A percentile compares a stretch with the other conserved stretches of the same genome.
phyloP scores from a whole-genome alignment of 2,113 vertebrate genomes.

The Megalops atlanticus region DNA sequence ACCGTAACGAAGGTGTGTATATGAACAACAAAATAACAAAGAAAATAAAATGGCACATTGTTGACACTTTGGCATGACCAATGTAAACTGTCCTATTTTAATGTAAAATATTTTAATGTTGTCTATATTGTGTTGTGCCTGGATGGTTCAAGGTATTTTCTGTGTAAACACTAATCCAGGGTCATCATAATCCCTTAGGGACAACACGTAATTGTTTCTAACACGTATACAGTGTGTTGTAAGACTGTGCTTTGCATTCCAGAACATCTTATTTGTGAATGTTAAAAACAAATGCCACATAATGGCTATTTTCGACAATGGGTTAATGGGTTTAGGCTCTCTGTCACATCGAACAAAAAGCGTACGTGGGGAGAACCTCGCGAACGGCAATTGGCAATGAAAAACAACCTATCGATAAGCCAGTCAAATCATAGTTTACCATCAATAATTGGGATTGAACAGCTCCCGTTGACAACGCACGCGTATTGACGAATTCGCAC shows the following conservation, averaged over 20 bases:
- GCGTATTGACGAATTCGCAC: not conserved
- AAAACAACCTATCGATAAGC: constrained; percentile 23
- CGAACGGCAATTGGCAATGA: constrained; percentile 13
- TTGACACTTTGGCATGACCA: too few species aligned
- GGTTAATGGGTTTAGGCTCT: constrained; percentile 57
- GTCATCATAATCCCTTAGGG: not conserved
- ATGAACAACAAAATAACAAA: too few species aligned
- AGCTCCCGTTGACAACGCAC: not conserved
- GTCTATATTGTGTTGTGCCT: not conserved
- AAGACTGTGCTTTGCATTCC: constrained; percentile 27
- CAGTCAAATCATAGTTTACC: not conserved
- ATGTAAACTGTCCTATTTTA: too few species aligned
- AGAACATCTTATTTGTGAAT: constrained; percentile 57
- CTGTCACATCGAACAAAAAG: constrained; percentile 47
- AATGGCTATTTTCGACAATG: constrained; percentile 53
- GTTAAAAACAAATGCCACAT: constrained; percentile 48
- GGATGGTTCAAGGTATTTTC: not conserved
- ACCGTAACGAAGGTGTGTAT: too few species aligned
- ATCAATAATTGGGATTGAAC: not conserved
- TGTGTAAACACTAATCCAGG: not conserved
- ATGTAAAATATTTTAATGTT: not conserved
- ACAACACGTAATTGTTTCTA: not conserved
- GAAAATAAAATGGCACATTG: too few species aligned
- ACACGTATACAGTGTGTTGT: not conserved
- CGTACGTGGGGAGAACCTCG: constrained; percentile 21